Evolutionary conservation across 2,888 invertebrate genomes (phyloP), one percentile per base, ranked within the genome.

Genomic region (Leptopilina myrica): DNA sequence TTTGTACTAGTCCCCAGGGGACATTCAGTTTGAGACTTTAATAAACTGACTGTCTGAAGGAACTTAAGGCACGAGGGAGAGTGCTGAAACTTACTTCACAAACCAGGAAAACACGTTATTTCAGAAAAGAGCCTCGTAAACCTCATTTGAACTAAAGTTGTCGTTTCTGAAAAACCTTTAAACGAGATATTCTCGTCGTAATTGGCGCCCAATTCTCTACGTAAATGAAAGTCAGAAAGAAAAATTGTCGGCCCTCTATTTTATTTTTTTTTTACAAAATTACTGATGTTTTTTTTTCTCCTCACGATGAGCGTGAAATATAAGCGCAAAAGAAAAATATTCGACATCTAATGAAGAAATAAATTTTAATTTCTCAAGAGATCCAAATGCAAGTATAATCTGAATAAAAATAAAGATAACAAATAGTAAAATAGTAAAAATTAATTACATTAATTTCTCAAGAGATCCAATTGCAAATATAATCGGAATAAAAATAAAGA

Each of bases 91-190:
- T 84, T 84, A 80, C 79, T 84, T 81, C 81, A 49, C 33, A 76
- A 20, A 43, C 73, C 80, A 82, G 79, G 83, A 81, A 85, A 83
- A 84, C 84, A 82, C 86, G 85, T 85, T 85, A 85, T 80, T 73
- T 77, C 65, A 66, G 79, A 84, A 77, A 76, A 76, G 80, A 77
- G 56, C 56, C 73, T 56, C 73, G 73, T 53, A 56, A 73, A 73
- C 73, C 56, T 73, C 56, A 53, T 73, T 73, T 73, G 73, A 53
- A 40, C 33, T 14, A 64, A 76, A 59, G 26, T 14, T 76, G 15
- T 26, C 46, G 20, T 46, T 76, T 76, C 64, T 20, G 11, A 49
- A 76, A 76, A 15, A 43, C 56, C 73, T 73, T 73, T 46, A 77
- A 77, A 77, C 66, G 56, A 77, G 40, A 53, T 49, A 15, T 65